phyloP scores from a whole-genome alignment of 2,113 vertebrate species.

The Mola mola region DNA sequence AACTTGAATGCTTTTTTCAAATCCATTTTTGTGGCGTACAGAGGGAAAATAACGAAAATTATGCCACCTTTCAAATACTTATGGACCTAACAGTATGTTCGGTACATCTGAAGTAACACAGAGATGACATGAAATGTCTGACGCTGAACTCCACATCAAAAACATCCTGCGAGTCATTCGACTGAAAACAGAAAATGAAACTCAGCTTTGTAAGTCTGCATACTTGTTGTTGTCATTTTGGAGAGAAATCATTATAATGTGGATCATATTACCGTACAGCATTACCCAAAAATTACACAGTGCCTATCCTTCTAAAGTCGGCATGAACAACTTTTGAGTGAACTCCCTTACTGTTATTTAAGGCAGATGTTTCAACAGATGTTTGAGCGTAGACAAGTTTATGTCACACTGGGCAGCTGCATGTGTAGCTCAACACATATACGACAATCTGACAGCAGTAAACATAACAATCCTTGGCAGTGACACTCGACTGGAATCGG shows the following conservation, averaged over 20 bases:
- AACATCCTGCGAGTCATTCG: conserved; percentile 9
- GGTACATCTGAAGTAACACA: too few relatives aligned
- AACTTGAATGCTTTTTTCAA: too few relatives aligned
- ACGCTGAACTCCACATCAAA: conserved; percentile 11
- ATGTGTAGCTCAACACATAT: conserved; percentile 47
- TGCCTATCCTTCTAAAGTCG: conserved; percentile 53
- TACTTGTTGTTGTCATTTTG: conserved; percentile 43
- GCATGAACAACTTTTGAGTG: conserved; percentile 73
- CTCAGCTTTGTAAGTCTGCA: conserved; percentile 38
- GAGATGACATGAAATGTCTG: neutral
- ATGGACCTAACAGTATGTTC: too few relatives aligned
- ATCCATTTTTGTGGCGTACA: too few relatives aligned
- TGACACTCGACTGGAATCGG: conserved; percentile 18
- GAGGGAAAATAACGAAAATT: too few relatives aligned
- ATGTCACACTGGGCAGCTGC: conserved; percentile 59
- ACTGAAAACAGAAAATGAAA: conserved; percentile 23
- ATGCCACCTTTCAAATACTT: too few relatives aligned
- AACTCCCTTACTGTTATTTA: conserved; percentile 82
- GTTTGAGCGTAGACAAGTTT: conserved; percentile 61
- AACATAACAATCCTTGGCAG: conserved; percentile 38
- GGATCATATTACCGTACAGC: conserved; percentile 26
- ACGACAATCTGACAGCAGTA: conserved; percentile 41
- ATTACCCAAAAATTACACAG: conserved; percentile 59
- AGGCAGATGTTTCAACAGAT: conserved; percentile 75
- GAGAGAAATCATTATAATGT: conserved; percentile 35